Conservation (phyloP, 2,888 invertebrate species). For the Bhutanitis thaidina region DNA sequence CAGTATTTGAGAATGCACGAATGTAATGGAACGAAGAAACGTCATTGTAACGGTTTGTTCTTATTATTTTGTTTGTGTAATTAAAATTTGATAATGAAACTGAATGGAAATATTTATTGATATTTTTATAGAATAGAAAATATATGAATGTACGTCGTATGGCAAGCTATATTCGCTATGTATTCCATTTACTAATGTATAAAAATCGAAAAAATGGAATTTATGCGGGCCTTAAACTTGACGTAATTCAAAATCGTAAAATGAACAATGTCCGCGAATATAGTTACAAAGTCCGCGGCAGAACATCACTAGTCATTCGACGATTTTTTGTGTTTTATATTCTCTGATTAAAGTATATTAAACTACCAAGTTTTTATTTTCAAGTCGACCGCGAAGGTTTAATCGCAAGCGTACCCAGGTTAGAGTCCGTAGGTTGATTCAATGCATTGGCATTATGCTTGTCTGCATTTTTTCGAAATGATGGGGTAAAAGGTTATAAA, state of each 20-base stretch:
- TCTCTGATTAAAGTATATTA: slow-evolving; percentile 22
- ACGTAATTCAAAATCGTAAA: neutral
- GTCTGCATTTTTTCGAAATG: too few relatives aligned
- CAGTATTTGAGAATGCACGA: slow-evolving; percentile 64
- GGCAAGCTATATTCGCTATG: neutral
- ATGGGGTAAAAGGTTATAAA: too few relatives aligned
- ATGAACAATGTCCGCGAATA: slow-evolving; percentile 3
- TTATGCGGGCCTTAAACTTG: slow-evolving; percentile 3
- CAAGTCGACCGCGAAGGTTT: too few relatives aligned
- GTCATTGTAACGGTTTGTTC: slow-evolving; percentile 31
- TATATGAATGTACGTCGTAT: slow-evolving; percentile 7
- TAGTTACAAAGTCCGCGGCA: slow-evolving; percentile 9
- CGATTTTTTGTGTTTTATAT: slow-evolving; percentile 14
- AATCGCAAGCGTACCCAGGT: too few relatives aligned
- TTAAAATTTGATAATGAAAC: slow-evolving; percentile 31
- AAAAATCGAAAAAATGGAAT: too few relatives aligned
- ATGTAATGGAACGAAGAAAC: slow-evolving; percentile 34
- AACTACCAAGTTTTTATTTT: slow-evolving; percentile 13
- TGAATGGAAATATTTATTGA: slow-evolving; percentile 36
- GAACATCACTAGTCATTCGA: slow-evolving; percentile 13
- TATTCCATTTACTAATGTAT: neutral
- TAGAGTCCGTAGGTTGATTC: too few relatives aligned
- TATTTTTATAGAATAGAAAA: slow-evolving; percentile 40
- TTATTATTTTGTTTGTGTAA: slow-evolving; percentile 32
- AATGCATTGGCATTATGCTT: too few relatives aligned